Percentiles rank a stretch among this genome's conserved stretches.
These are phyloP conservation scores for Nerophis lumbriciformis DNA, from an alignment of 2,113 vertebrate species.

Conservation along the genomic window DNA sequence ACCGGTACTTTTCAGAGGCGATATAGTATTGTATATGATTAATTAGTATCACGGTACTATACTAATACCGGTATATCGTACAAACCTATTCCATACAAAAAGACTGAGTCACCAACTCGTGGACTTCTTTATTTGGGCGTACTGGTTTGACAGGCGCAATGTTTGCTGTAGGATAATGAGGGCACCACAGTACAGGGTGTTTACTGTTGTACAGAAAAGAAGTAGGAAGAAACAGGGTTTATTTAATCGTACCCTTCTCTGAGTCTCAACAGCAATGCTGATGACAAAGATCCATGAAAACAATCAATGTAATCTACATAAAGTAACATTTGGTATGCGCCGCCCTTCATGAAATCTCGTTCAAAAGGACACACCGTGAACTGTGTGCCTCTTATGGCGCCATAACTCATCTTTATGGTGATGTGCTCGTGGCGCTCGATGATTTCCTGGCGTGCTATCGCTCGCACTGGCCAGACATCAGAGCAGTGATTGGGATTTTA, in stretches of 20 bases:
- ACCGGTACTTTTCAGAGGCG: too few species aligned
- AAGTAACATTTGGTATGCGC: constrained; percentile 33
- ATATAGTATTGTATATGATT: too few species aligned
- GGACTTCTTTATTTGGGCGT: too few species aligned
- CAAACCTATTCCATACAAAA: too few species aligned
- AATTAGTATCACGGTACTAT: too few species aligned
- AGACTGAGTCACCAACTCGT: too few species aligned
- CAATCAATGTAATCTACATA: constrained; percentile 49
- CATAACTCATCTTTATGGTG: constrained; percentile 63
- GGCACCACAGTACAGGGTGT: background rate
- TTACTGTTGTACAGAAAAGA: background rate
- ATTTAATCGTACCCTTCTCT: background rate
- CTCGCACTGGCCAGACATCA: constrained; percentile 25
- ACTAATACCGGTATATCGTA: too few species aligned
- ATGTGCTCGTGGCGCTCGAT: constrained; percentile 39
- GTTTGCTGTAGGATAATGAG: too few species aligned
- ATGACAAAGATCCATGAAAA: constrained; percentile 6
- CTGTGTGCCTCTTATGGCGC: constrained; percentile 39
- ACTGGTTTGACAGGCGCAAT: too few species aligned
- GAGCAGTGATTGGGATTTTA: constrained; percentile 61
- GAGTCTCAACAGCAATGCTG: background rate
- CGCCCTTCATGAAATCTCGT: constrained; percentile 41
- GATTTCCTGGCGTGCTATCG: constrained; percentile 32
- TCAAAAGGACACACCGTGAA: constrained; percentile 42
- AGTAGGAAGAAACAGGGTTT: background rate